These are phyloP conservation scores for Drosophila busckii DNA, from an alignment of 1,140 invertebrate genomes.

Conservation along the genomic window DNA sequence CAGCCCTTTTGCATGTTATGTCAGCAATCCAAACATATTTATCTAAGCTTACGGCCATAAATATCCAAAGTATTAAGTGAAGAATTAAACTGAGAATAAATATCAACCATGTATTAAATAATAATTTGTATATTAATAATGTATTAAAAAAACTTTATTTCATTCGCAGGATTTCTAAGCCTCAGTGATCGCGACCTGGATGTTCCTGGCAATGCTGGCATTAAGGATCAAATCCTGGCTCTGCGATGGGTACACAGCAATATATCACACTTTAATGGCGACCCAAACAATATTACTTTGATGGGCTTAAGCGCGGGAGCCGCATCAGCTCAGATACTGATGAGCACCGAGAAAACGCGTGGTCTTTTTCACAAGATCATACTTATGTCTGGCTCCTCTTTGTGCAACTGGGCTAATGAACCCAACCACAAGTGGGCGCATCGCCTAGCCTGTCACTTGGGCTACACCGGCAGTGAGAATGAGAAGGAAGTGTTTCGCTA, in stretches of 20 bases:
- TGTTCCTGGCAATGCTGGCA: slow-evolving; percentile 73
- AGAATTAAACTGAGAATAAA: too few species aligned
- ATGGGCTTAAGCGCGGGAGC: slow-evolving; percentile 76
- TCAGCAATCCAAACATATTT: too few species aligned
- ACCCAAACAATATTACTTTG: slow-evolving; percentile 68
- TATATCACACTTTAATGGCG: slow-evolving; percentile 70
- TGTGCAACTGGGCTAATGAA: slow-evolving; percentile 71
- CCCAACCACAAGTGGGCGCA: slow-evolving; percentile 33
- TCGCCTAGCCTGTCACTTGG: slow-evolving; percentile 50
- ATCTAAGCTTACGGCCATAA: too few species aligned
- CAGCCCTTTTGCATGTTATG: too few species aligned
- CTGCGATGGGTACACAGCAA: slow-evolving; percentile 77
- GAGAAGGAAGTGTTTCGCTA: slow-evolving; percentile 71
- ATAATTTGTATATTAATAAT: neutral
- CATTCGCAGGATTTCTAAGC: slow-evolving; percentile 63
- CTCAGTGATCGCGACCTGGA: slow-evolving; percentile 68
- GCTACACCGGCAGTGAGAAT: slow-evolving; percentile 67
- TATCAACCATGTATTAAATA: too few species aligned
- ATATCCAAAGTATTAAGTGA: too few species aligned
- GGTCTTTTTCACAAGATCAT: slow-evolving; percentile 83
- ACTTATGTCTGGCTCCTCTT: slow-evolving; percentile 81
- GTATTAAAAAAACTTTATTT: neutral
- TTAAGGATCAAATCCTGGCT: slow-evolving; percentile 79
- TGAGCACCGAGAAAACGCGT: slow-evolving; percentile 60
- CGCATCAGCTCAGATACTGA: slow-evolving; percentile 54